Evolutionary conservation across 2,797 vertebrate genomes (phyloP).

Genomic region (Hyperoplus lanceolatus): DNA sequence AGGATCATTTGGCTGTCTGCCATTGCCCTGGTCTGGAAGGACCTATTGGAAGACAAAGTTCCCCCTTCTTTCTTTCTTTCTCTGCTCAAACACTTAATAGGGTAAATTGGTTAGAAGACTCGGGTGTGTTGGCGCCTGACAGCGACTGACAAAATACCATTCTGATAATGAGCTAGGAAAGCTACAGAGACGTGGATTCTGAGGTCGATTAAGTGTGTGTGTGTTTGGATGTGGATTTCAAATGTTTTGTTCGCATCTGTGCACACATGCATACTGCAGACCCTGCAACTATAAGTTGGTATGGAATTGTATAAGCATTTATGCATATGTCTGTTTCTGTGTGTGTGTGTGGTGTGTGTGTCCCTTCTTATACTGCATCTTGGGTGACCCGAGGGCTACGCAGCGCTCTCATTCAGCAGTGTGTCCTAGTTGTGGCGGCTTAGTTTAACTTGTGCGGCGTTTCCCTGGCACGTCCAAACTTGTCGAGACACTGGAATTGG

Average conservation of each 20-base stretch:
- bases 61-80: slow-evolving; percentile 19
- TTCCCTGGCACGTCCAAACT: slow-evolving; percentile 53
- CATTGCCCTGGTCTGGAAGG: slow-evolving; percentile 31
- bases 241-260: slow-evolving; percentile 22
- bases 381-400: slow-evolving; percentile 74
- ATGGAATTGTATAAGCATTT: slow-evolving; percentile 35
- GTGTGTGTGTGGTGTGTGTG: slow-evolving; percentile 5
- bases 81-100: slow-evolving; percentile 46
- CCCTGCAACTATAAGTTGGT: slow-evolving; percentile 28
- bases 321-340: slow-evolving; percentile 18
- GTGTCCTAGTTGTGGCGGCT: slow-evolving; percentile 80
- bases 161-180: slow-evolving; percentile 69
- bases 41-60: slow-evolving; percentile 40
- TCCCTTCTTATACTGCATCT: slow-evolving; percentile 34
- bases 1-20: slow-evolving; percentile 7
- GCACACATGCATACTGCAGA: slow-evolving; percentile 30
- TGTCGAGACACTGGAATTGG: slow-evolving; percentile 50
- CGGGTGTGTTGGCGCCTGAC: slow-evolving; percentile 62
- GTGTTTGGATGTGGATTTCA: slow-evolving; percentile 30
- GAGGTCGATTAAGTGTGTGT: slow-evolving; percentile 27
- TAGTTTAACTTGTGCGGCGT: slow-evolving; percentile 47
- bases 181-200: slow-evolving; percentile 46
- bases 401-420: slow-evolving; percentile 67
- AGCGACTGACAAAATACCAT: slow-evolving; percentile 55
- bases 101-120: slow-evolving; percentile 74